Base-by-base conservation (phyloP, 2,888 invertebrate species). In the Heliconius hortense region DNA sequence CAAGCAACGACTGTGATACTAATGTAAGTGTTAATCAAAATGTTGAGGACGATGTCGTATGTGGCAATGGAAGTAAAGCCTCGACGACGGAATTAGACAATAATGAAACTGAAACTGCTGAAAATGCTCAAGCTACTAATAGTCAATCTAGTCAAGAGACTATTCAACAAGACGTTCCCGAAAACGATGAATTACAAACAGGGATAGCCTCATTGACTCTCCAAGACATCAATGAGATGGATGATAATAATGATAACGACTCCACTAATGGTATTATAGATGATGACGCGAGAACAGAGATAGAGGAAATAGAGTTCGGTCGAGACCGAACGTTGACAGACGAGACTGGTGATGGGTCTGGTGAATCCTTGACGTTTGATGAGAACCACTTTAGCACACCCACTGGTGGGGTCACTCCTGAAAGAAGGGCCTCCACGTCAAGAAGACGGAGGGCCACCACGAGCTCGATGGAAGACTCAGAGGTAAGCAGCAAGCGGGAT, bases 311-410 rank as follows among this genome's bases (percentile, higher is more conserved):
- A 71, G 76, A 77, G 35, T 78, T 78, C 73, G 77, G 78, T n/a
- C 78, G 80, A 60, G 81, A 80, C 28, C 77, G 76, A 73, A 76
- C 77, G 7, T 69, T 78, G 26, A 77, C 79, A 4, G 79, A 79
- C 2, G 77, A 80, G 11, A 76, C 78, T 10, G 80, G 78, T 18
- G 79, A 78, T 21, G 88, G 85, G 56, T 84, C 84, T 13, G 85
- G 85, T 26, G 87, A 86, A 71, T 82, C 85, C n/a, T 79, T 93
- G 82, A 93, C 91, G 31, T 93, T 94, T 79, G 93, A 94, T 82
- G 94, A 94, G 86, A 94, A 94, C 82, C 94, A 94, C 84, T 94
- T 94, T 84, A 94, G 93, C 82, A 94, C 94, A 74, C 94, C 94
- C 64, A 88, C 87, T 21, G 91, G 87, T n/a, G 90, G 89, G 64